Evolutionary conservation across 2,797 vertebrate genomes (phyloP), one percentile per base, ranked within the genome.

Genomic region (Centroberyx gerrardi): DNA sequence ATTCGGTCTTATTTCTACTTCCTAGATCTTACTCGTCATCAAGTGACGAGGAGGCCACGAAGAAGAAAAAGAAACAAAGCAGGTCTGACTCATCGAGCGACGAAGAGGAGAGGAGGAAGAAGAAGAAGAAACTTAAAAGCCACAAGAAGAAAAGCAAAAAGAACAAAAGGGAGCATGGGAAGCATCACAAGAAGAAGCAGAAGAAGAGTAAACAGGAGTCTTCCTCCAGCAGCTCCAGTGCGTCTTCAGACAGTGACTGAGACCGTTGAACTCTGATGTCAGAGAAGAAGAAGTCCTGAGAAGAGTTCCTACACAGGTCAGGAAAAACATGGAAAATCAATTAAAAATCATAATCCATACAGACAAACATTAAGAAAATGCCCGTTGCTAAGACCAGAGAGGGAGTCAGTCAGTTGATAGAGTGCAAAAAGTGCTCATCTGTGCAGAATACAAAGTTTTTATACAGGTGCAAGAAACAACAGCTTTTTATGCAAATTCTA

Each of bases 121-220:
- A 88, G 84, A 93, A 90, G 74, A 92, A 85, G 81, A 92, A 90
- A 77, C 3, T 83, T 66, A 88, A 91, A 80, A 88, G 84, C 64
- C 79, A 88, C 48, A 93, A 90, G 72, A 94, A 93, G 83, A 93
- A 93, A 62, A 92, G 83, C 74, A 91, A 86, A 73, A 88, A 91
- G 80, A 77, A 74, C 80, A 88, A 92, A 87, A 86, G 58, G 53
- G 90, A 90, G 46, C 79, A 82, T 0, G 85, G 80, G 12, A 93
- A 94, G 64, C 76, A 83, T 62, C 84, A 84, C 67, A 92, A 93
- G 72, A 91, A 93, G 79, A 92, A 56, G 29, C 83, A 78, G 31
- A 90, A 84, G 68, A 91, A 85, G 72, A 87, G 64, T 55, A 94
- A 92, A 76, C 62, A 66, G 0, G 80, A 90, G 31, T 87, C 91